Evolutionary conservation across 2,113 vertebrate species (phyloP).

Genomic region (Nerophis lumbriciformis): DNA sequence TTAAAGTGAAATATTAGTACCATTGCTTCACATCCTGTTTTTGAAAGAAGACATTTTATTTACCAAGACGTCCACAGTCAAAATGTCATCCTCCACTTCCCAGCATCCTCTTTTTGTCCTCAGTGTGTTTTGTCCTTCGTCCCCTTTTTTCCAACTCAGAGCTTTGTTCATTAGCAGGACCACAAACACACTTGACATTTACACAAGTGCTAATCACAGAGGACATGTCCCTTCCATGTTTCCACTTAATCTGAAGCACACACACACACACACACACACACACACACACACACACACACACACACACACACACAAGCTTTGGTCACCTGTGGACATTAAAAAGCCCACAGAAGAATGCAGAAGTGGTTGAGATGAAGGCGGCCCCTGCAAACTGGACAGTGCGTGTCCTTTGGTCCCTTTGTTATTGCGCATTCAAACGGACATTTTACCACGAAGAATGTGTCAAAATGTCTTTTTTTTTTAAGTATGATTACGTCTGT

Average conservation of each 20-base stretch:
- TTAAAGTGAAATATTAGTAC: too few species aligned
- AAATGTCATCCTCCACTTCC: too few species aligned
- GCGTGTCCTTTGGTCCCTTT: too few species aligned
- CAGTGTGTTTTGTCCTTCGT: neutral
- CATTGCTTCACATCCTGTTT: too few species aligned
- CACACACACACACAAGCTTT: neutral
- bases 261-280: conserved; percentile 12
- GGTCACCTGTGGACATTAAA: conserved; percentile 4
- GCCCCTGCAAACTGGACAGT: neutral
- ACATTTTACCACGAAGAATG: too few species aligned
- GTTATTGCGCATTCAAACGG: too few species aligned
- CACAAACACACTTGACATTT: conserved; percentile 62
- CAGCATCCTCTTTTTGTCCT: neutral
- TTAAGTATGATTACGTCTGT: too few species aligned
- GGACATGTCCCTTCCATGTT: conserved; percentile 45
- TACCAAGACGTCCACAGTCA: too few species aligned
- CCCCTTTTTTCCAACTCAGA: neutral
- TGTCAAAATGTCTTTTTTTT: too few species aligned
- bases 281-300: conserved; percentile 13
- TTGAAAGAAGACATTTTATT: too few species aligned
- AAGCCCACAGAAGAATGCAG: neutral
- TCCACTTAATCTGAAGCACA: conserved; percentile 28
- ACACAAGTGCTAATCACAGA: conserved; percentile 55
- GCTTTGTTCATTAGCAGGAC: conserved; percentile 48
- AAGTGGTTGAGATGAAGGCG: neutral